phyloP scores from a whole-genome alignment of 2,113 vertebrate genomes.

The Terrapene triunguis region DNA sequence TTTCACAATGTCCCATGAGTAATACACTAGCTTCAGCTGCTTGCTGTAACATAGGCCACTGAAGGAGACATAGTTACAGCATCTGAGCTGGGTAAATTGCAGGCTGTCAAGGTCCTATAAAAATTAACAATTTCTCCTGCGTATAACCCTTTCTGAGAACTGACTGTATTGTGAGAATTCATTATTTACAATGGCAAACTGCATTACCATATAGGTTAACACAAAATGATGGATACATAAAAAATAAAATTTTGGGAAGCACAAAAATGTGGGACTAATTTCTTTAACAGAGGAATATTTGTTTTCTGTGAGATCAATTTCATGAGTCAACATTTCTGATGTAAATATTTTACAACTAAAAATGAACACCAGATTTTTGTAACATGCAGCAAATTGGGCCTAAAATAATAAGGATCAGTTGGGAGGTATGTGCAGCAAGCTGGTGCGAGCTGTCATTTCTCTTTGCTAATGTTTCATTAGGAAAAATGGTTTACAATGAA shows the following conservation, averaged over 20 bases:
- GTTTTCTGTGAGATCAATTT: conserved; percentile 23
- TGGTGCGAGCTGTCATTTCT: neutral
- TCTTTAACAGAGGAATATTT: neutral
- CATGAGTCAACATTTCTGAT: conserved; percentile 2
- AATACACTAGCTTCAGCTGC: no score
- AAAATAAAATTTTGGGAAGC: conserved; percentile 6
- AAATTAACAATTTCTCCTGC: conserved; percentile 16
- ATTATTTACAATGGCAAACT: conserved; percentile 1
- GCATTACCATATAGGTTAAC: neutral
- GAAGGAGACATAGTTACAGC: neutral
- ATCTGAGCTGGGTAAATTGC: neutral
- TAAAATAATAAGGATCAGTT: neutral
- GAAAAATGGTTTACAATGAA: neutral
- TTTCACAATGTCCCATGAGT: conserved; percentile 8
- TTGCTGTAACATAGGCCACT: neutral
- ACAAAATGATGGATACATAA: neutral
- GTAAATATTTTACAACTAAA: conserved; percentile 9
- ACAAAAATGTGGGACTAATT: neutral
- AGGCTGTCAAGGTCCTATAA: conserved; percentile 15
- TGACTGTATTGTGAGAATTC: neutral
- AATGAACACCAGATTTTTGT: conserved; percentile 10
- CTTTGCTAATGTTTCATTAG: neutral
- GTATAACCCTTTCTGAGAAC: neutral
- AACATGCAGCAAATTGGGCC: neutral
- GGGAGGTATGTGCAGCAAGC: neutral